phyloP scores from a whole-genome alignment of 2,113 vertebrate genomes.

The Leucosticte australis region DNA sequence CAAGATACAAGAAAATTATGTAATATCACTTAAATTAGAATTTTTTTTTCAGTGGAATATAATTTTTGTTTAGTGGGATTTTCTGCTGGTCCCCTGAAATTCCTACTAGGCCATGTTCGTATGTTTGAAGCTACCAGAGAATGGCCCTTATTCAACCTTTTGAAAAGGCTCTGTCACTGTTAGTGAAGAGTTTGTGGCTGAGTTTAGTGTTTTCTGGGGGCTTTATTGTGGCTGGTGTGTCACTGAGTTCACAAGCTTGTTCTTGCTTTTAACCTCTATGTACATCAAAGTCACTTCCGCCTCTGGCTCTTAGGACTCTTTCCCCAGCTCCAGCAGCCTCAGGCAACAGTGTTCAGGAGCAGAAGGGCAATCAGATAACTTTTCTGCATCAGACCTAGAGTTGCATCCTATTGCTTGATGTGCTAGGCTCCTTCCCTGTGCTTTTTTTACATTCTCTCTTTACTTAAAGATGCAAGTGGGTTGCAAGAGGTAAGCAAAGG shows the following conservation, averaged over 20 bases:
- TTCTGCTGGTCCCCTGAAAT: neutral
- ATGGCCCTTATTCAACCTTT: neutral
- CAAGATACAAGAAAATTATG: neutral
- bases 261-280: neutral
- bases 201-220: neutral
- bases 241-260: neutral
- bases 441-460: neutral
- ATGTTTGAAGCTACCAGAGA: neutral
- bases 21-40: neutral
- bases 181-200: neutral
- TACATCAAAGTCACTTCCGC: neutral
- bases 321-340: neutral
- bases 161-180: neutral
- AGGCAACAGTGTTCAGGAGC: neutral
- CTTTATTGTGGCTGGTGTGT: neutral
- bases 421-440: fast-evolving
- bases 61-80: neutral
- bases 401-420: neutral
- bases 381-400: neutral
- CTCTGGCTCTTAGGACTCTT: neutral
- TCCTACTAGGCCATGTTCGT: neutral
- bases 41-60: neutral
- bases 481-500: neutral
- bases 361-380: neutral
- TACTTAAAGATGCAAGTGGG: neutral